A percentile compares a stretch with the other conserved stretches of the same genome.
Conservation (phyloP, 2,113 vertebrate genomes). For the Sorex araneus region DNA sequence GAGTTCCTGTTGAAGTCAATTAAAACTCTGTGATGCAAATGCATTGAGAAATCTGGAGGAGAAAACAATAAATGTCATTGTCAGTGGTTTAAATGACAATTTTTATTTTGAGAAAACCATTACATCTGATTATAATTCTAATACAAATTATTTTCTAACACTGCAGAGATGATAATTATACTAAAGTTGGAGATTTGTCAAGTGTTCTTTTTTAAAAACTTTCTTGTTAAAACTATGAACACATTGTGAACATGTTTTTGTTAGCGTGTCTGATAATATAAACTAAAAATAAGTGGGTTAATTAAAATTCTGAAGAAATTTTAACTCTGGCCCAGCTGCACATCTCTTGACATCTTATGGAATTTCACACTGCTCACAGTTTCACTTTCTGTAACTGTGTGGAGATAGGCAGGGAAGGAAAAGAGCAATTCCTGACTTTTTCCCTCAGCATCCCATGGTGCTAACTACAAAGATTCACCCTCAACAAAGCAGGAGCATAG, state of each 20-base stretch:
- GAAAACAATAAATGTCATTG: neutral
- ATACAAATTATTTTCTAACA: conserved; percentile 12
- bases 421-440: too few species aligned
- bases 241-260: neutral
- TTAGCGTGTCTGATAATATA: conserved; percentile 24
- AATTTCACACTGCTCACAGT: too few species aligned
- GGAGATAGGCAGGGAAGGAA: too few species aligned
- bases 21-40: conserved; percentile 42
- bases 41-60: conserved; percentile 16
- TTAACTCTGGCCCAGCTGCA: too few species aligned
- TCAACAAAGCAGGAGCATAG: too few species aligned
- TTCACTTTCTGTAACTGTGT: too few species aligned
- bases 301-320: too few species aligned
- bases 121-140: neutral
- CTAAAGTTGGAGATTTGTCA: neutral
- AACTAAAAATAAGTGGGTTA: neutral
- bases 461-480: too few species aligned
- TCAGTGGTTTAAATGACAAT: neutral
- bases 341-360: too few species aligned
- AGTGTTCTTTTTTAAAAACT: neutral
- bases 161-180: neutral
- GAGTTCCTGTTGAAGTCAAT: conserved; percentile 45
- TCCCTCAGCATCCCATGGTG: too few species aligned
- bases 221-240: neutral
- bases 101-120: neutral